These are phyloP conservation scores for Zelleria hepariella DNA, from an alignment of 2,888 invertebrate species.

Conservation along the genomic window DNA sequence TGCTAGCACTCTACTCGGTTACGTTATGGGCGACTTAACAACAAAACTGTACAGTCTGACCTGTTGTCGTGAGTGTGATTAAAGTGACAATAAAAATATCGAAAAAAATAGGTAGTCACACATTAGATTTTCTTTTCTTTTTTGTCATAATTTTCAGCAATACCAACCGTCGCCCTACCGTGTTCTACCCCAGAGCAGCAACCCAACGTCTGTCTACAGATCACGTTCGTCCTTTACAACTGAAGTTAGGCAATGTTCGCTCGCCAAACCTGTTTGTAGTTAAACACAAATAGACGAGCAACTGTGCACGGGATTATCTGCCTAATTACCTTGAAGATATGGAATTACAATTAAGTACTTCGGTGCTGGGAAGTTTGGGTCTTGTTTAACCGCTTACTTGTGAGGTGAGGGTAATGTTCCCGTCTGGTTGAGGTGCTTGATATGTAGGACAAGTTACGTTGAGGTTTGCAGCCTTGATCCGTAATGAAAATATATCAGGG, in stretches of 20 bases:
- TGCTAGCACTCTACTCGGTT: no score
- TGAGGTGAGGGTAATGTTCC: no score
- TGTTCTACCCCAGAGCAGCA: background rate
- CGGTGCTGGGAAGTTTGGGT: background rate
- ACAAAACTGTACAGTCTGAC: no score
- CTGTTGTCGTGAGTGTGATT: no score
- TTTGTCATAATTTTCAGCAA: no score
- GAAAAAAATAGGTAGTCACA: no score
- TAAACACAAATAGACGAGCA: conserved; percentile 9
- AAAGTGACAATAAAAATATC: no score
- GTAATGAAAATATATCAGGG: no score
- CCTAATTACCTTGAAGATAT: conserved; percentile 7
- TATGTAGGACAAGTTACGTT: no score
- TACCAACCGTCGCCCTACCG: background rate
- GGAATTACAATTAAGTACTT: background rate
- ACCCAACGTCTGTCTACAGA: background rate
- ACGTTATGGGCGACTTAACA: no score
- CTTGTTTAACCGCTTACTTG: background rate
- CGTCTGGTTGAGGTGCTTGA: no score
- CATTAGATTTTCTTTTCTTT: background rate
- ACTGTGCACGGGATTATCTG: conserved; percentile 4
- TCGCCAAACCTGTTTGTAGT: conserved; percentile 3
- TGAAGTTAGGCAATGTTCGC: conserved; percentile 2
- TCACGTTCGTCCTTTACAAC: conserved; percentile 5
- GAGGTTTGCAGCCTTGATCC: no score